These are phyloP conservation scores for Mythimna ferrago DNA, from an alignment of 2,888 invertebrate genomes.

Conservation along the genomic window DNA sequence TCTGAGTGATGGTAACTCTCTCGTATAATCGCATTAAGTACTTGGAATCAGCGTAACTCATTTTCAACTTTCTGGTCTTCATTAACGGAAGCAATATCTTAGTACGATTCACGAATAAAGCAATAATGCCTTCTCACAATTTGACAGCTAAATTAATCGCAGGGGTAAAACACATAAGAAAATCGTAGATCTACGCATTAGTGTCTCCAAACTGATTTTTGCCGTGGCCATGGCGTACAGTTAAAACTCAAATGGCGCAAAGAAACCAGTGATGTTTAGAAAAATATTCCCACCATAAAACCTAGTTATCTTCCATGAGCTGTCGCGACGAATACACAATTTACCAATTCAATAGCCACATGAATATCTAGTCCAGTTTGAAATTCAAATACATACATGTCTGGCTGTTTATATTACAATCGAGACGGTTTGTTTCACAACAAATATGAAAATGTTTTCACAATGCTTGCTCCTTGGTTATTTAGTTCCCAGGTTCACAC, in stretches of 20 bases:
- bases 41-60: too few species aligned
- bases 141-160: too few species aligned
- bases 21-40: too few species aligned
- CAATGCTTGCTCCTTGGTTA: conserved; percentile 14
- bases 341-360: conserved; percentile 44
- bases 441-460: conserved; percentile 28
- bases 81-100: too few species aligned
- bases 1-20: too few species aligned
- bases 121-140: too few species aligned
- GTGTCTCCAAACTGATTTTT: too few species aligned
- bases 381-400: conserved; percentile 51
- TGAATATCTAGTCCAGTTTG: conserved; percentile 27
- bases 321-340: conserved; percentile 17
- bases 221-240: not conserved
- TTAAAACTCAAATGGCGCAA: not conserved
- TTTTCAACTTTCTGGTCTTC: too few species aligned
- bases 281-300: conserved; percentile 25
- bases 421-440: conserved; percentile 23
- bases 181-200: too few species aligned
- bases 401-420: conserved; percentile 43
- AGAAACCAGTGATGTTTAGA: not conserved
- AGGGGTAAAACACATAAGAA: too few species aligned
- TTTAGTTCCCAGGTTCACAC: conserved; percentile 8
- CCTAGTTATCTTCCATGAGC: conserved; percentile 21
- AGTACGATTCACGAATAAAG: too few species aligned